phyloP scores from a whole-genome alignment of 1,140 invertebrate species.

The Bathynomus jamesi region DNA sequence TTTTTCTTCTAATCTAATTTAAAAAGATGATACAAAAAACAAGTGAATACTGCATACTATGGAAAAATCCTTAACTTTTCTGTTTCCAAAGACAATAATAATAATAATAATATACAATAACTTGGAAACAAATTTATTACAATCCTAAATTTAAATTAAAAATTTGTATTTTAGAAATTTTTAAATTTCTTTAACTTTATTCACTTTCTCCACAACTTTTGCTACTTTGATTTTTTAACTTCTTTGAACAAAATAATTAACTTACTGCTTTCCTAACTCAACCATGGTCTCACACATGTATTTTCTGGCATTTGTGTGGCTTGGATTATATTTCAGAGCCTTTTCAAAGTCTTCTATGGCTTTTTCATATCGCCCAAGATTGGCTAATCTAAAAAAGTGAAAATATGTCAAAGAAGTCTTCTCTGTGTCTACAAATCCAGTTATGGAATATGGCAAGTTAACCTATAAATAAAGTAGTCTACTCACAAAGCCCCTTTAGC shows the following conservation, averaged over 20 bases:
- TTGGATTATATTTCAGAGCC: constrained; percentile 75
- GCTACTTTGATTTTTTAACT: neutral
- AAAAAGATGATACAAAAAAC: neutral
- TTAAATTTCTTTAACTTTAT: too few species aligned
- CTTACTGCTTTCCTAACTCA: constrained; percentile 61
- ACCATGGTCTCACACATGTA: constrained; percentile 89
- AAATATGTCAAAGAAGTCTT: too few species aligned
- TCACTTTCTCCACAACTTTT: too few species aligned
- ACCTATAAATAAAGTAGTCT: constrained; percentile 16
- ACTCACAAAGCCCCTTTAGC: constrained; percentile 79
- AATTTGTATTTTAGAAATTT: neutral
- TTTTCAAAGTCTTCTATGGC: constrained; percentile 91
- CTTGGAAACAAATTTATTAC: too few species aligned
- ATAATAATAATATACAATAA: neutral
- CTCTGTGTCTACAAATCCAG: neutral
- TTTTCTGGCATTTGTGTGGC: constrained; percentile 86
- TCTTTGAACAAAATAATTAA: constrained; percentile 4
- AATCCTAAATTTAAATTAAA: too few species aligned
- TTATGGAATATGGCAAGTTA: neutral
- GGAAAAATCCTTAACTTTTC: neutral
- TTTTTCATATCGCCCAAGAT: constrained; percentile 84
- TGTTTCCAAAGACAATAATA: neutral
- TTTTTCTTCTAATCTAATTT: neutral
- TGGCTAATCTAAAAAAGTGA: constrained; percentile 59
- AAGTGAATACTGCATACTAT: too few species aligned